Base-by-base conservation (phyloP, 1,140 invertebrate genomes). In the Formica exsecta region DNA sequence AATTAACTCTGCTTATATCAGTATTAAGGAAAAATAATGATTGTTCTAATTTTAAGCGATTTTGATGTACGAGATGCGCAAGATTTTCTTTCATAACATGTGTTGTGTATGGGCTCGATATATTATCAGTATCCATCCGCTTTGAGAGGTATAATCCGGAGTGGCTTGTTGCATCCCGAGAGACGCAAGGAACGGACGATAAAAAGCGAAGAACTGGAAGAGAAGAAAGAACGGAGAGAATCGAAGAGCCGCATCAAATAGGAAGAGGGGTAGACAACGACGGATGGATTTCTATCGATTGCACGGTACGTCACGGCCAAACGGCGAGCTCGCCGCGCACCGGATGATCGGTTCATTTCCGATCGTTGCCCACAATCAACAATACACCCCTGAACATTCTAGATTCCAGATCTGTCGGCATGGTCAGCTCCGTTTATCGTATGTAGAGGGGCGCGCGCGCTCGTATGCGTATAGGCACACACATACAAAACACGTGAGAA, bases 261-360 rank as follows among this genome's bases (percentile, higher is more conserved):
- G 25, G 29, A 7, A 44, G 66, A 59, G 8, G 11, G 36, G 0
- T 16, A 59, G 51, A 81, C 77, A 73, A 89, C 59, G 54, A 62
- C 13, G 68, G 19, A 5, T 59, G 48, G 59, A 73, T 89, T 81
- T 90, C 89, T 87, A 90, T 90, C 64, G 51, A 29, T 19, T 62
- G 57, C 51, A 61, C 54, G 71, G 71, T 36, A 83, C 86, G 86
- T 89, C 89, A 89, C 65, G 57, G 70, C 22, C 87, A 86, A 86
- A 84, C 87, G 84, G 66, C 41, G 32, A 32, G 41, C 65, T 66
- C 36, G 19, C 57, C 25, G n/a, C 44, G 41, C 65, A 38, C 41
- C 80, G 87, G 80, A 87, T 88, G 85, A 92, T 92, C 89, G 85
- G 80, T 89, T 92, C 92, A 90, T 92, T 91, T 91, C 91, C 92